Evolutionary conservation across 2,113 vertebrate species (phyloP), one percentile per base, ranked within the genome.

Genomic region (Jacana jacana): DNA sequence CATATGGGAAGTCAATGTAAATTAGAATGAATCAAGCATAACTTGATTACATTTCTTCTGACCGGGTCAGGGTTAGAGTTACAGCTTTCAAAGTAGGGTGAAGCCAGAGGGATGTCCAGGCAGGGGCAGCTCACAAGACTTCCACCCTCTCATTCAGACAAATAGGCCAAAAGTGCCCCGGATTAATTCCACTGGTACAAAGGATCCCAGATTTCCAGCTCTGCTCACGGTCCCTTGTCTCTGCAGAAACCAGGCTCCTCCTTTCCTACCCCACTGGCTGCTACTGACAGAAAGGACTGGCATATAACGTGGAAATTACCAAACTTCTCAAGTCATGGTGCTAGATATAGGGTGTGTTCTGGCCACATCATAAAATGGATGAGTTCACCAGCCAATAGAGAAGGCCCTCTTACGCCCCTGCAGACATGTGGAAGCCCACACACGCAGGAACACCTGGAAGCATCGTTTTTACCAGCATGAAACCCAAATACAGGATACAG

Each of bases 1-100:
- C 89, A 95, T 92, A 88, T 64, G 52, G 81, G 81, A 95, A 95
- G 88, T 83, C 93, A 92, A 42, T 35, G 75, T 77, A 88, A 93
- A 95, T 95, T 89, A 81, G 72, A 88, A 88, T 64, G 71, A 68
- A 92, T 86, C 66, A 80, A 92, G 75, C 64, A 81, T 70, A 94
- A 91, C 68, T 39, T 57, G 42, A 91, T 93, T 58, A 86, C 0
- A 2, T 76, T 90, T 83, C 22, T 86, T 89, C 81, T 86, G 46
- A 66, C 51, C 27, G 57, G 40, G 46, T 75, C 69, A 78, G 70
- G 23, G 44, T 49, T 37, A 44, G 27, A 91, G 35, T 30, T 61
- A 54, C 57, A 73, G 68, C 44, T 81, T 70, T 73, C 63, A 75
- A 75, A 49, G 44, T 17, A 64, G 30, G 23, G 28, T 66, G 73